These are phyloP conservation scores for Columbina picui DNA, from an alignment of 2,113 vertebrate species.

Conservation along the genomic window DNA sequence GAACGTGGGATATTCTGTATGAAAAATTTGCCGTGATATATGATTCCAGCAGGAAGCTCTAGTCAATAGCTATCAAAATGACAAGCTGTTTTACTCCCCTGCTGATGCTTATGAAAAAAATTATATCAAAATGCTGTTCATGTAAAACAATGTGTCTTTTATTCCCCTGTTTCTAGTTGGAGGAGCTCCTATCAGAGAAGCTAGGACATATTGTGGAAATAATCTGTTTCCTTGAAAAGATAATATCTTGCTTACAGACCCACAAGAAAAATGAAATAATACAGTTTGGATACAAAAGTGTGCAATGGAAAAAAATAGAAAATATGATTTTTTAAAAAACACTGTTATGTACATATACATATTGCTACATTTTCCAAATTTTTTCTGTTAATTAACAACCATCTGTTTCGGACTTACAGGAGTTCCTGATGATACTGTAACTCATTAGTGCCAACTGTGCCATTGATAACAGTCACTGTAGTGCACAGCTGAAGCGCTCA, in stretches of 20 bases:
- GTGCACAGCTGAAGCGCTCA: neutral
- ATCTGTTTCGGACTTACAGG: neutral
- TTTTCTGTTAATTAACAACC: conserved; percentile 24
- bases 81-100: conserved; percentile 19
- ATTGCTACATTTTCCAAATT: neutral
- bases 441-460: neutral
- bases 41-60: conserved; percentile 38
- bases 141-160: conserved; percentile 22
- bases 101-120: neutral
- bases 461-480: neutral
- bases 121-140: neutral
- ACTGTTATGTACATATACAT: too few relatives aligned
- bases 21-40: neutral
- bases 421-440: neutral
- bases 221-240: neutral
- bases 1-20: neutral
- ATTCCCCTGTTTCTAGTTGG: neutral
- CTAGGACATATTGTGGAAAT: neutral
- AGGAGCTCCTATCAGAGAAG: neutral
- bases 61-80: conserved; percentile 31
- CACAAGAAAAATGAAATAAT: neutral
- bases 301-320: neutral
- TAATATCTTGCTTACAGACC: neutral
- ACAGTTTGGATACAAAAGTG: neutral
- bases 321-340: neutral